These are phyloP conservation scores for Lucinisca nassula DNA, from an alignment of 2,888 invertebrate species.

Conservation along the genomic window DNA sequence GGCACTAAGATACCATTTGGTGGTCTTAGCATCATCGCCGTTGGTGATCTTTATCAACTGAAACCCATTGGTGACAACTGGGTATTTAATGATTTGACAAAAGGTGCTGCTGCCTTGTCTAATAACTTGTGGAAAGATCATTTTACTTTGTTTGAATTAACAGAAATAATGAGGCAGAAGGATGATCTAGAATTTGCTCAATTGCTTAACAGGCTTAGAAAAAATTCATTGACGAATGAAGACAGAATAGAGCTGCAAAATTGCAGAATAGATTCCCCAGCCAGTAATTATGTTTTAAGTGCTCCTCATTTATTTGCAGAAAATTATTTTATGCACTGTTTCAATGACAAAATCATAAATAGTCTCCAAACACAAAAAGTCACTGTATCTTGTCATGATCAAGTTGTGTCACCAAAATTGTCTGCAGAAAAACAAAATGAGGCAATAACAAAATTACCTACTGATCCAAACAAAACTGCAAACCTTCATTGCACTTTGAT, in stretches of 20 bases:
- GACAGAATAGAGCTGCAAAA: slow-evolving; percentile 40
- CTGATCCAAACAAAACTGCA: slow-evolving; percentile 38
- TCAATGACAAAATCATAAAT: slow-evolving; percentile 30
- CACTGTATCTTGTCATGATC: slow-evolving; percentile 22
- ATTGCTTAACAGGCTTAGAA: slow-evolving; percentile 61
- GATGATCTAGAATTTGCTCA: slow-evolving; percentile 67
- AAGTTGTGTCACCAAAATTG: slow-evolving; percentile 25
- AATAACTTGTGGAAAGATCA: slow-evolving; percentile 67
- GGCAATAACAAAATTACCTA: slow-evolving; percentile 27
- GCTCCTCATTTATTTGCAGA: slow-evolving; percentile 1
- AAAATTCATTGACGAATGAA: slow-evolving; percentile 44
- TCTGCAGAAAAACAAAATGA: slow-evolving; percentile 34
- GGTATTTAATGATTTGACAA: slow-evolving; percentile 62
- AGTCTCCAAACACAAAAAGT: slow-evolving; percentile 26
- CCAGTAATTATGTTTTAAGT: not conserved
- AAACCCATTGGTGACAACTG: slow-evolving; percentile 62
- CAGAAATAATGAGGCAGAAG: slow-evolving; percentile 67
- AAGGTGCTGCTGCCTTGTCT: slow-evolving; percentile 44
- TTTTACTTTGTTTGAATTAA: slow-evolving; percentile 65
- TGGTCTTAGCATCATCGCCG: slow-evolving; percentile 67
- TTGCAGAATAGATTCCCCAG: not conserved
- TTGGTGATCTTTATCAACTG: slow-evolving; percentile 70
- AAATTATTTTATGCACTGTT: slow-evolving; percentile 35
- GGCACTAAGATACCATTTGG: slow-evolving; percentile 65
- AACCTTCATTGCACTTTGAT: slow-evolving; percentile 5